Evolutionary conservation across 92 coral and sea anemone genomes (phyloP).

Genomic region (Phenganax marumi): DNA sequence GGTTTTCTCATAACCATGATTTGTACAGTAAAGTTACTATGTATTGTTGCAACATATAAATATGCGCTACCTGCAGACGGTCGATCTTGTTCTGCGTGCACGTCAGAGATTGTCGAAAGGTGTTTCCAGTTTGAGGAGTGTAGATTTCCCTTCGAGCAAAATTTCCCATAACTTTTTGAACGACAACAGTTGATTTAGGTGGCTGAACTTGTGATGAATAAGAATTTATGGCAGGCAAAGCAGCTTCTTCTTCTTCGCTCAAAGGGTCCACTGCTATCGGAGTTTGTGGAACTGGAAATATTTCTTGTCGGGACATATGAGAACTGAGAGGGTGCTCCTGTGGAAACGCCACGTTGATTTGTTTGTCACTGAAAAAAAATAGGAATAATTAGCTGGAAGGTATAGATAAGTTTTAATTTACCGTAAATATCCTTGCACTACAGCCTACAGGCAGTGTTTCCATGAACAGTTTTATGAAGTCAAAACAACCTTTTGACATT

Average conservation of each 20-base stretch:
- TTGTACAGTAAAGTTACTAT: neutral
- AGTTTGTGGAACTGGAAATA: slow-evolving; percentile 78
- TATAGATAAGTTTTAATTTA: neutral
- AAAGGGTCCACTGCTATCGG: slow-evolving; percentile 47
- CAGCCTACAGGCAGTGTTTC: too few relatives aligned
- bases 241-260: neutral
- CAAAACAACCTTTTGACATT: slow-evolving; percentile 10
- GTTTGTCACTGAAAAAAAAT: slow-evolving; percentile 60
- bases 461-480: neutral
- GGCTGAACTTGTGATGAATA: slow-evolving; percentile 46
- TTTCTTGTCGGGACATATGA: slow-evolving; percentile 93
- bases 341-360: slow-evolving; percentile 78
- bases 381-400: slow-evolving; percentile 1
- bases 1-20: neutral
- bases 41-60: neutral
- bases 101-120: slow-evolving; percentile 35
- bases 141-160: slow-evolving; percentile 90
- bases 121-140: slow-evolving; percentile 39
- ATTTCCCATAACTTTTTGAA: slow-evolving; percentile 96
- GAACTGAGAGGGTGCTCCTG: slow-evolving; percentile 92
- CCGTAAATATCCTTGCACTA: too few relatives aligned
- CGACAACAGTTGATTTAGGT: slow-evolving; percentile 60
- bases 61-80: slow-evolving; percentile 57
- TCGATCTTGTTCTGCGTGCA: slow-evolving; percentile 49
- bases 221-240: slow-evolving; percentile 5